Conservation (phyloP, 2,113 vertebrate genomes). For the Rana temporaria region DNA sequence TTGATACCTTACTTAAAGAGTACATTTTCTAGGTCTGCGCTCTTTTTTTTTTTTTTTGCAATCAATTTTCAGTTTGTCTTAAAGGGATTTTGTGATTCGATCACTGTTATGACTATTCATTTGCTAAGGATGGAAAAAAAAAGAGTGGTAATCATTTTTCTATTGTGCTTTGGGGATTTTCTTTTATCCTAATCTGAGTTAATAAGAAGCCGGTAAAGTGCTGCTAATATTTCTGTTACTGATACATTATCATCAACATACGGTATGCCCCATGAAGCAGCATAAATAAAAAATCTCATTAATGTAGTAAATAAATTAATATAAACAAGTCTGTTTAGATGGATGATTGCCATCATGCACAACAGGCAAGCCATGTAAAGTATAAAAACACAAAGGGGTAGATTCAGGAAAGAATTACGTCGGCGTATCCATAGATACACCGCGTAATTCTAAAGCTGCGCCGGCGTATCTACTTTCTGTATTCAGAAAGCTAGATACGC, state of each 20-base stretch:
- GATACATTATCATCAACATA: conserved; percentile 9
- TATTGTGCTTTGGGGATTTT: conserved; percentile 46
- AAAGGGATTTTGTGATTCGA: conserved; percentile 44
- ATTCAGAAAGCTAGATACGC: too few relatives aligned
- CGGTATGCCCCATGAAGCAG: not conserved
- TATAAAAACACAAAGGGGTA: not conserved
- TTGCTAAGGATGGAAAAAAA: conserved; percentile 44
- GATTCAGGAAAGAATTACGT: too few relatives aligned
- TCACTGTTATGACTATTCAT: conserved; percentile 53
- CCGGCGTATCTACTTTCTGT: too few relatives aligned
- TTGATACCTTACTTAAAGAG: not conserved
- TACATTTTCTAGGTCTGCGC: conserved; percentile 22
- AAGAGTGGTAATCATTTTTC: conserved; percentile 46
- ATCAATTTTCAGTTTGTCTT: conserved; percentile 1
- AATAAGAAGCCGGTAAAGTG: conserved; percentile 13
- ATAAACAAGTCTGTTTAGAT: not conserved
- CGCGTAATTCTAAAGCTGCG: too few relatives aligned
- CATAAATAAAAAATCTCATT: not conserved
- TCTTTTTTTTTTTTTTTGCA: not conserved
- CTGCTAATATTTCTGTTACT: conserved; percentile 15
- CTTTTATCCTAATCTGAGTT: conserved; percentile 38
- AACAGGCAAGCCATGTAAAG: not conserved
- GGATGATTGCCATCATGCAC: not conserved
- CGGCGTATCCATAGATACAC: too few relatives aligned
- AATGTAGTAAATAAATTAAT: not conserved